Percentiles rank a stretch among this genome's conserved stretches.
These are phyloP conservation scores for Athalia rosae DNA, from an alignment of 2,888 invertebrate genomes.

Conservation along the genomic window DNA sequence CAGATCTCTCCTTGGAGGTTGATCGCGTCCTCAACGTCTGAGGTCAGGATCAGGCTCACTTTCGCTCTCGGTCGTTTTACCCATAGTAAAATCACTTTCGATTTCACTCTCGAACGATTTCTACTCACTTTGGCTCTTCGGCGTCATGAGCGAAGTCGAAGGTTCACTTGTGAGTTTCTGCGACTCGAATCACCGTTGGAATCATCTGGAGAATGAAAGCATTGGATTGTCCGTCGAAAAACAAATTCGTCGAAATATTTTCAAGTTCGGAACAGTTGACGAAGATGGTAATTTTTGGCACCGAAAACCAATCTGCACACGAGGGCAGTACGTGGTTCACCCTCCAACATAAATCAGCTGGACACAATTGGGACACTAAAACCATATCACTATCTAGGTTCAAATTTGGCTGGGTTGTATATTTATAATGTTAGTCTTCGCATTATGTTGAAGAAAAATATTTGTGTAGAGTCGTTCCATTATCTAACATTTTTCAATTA, in stretches of 20 bases:
- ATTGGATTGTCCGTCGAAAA: no score
- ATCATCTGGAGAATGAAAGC: not conserved
- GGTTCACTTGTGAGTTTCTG: not conserved
- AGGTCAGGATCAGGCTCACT: conserved; percentile 58
- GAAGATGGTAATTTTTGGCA: not conserved
- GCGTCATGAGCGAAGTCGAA: conserved; percentile 1
- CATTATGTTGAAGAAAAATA: no score
- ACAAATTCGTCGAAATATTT: no score
- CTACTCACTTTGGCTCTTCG: conserved; percentile 50
- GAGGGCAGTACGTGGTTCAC: no score
- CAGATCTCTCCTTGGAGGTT: conserved; percentile 52
- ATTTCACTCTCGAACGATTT: conserved; percentile 50
- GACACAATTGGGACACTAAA: no score
- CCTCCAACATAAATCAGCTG: no score
- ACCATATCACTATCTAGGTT: no score
- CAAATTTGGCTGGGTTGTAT: no score
- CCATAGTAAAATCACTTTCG: conserved; percentile 50
- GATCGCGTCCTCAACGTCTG: conserved; percentile 49
- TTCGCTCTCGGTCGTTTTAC: conserved; percentile 49
- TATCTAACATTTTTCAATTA: no score
- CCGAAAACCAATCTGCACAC: not conserved
- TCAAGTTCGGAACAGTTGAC: no score
- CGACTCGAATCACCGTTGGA: not conserved
- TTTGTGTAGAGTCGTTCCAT: no score
- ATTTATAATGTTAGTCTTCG: no score